These are phyloP conservation scores for Volucella inanis DNA, from an alignment of 2,888 invertebrate species.

Conservation along the genomic window DNA sequence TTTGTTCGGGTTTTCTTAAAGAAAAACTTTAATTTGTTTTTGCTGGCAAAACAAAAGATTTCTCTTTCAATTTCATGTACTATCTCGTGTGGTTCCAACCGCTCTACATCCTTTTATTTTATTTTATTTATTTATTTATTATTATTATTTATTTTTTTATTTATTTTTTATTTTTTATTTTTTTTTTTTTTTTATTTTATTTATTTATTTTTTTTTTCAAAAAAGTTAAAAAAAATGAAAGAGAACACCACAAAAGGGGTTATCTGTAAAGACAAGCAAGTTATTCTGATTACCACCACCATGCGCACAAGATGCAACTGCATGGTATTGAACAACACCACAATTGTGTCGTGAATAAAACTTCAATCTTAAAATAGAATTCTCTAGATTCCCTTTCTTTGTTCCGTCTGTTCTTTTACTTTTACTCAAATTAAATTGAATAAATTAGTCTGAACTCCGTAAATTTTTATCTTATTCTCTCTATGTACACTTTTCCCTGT, in stretches of 20 bases:
- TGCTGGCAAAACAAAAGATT: too few relatives aligned
- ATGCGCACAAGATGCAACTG: constrained; percentile 22
- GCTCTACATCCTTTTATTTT: too few relatives aligned
- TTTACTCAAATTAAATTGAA: constrained; percentile 48
- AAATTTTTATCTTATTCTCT: background rate
- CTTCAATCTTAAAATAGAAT: constrained; percentile 52
- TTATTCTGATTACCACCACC: constrained; percentile 30
- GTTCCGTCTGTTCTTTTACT: background rate
- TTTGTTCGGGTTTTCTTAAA: too few relatives aligned
- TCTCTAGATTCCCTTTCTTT: constrained; percentile 38
- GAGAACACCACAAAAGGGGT: constrained; percentile 10
- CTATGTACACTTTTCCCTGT: background rate
- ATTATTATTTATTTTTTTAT: too few relatives aligned
- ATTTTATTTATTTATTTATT: too few relatives aligned
- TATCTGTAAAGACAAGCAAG: constrained; percentile 23
- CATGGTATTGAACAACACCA: constrained; percentile 15
- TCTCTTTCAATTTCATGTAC: too few relatives aligned
- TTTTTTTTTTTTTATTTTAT: too few relatives aligned
- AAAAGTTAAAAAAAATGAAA: background rate
- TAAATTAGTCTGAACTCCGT: constrained; percentile 58
- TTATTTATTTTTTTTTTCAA: too few relatives aligned
- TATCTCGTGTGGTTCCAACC: too few relatives aligned
- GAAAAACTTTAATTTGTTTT: too few relatives aligned
- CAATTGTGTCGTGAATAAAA: constrained; percentile 11
- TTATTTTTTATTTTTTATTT: too few relatives aligned